These are phyloP conservation scores for Glaucopsyche alexis DNA, from an alignment of 2,888 invertebrate genomes.

Conservation along the genomic window DNA sequence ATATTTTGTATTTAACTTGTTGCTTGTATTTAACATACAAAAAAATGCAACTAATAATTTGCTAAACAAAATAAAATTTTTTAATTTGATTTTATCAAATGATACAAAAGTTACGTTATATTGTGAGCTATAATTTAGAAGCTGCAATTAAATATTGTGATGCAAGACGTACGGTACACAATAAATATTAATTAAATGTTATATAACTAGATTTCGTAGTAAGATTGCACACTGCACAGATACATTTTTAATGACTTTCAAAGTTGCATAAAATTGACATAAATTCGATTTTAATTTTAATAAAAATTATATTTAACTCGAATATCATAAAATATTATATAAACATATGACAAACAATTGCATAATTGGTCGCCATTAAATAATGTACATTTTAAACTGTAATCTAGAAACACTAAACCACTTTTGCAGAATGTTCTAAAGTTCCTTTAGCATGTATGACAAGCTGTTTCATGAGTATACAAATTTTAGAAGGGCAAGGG, in stretches of 20 bases:
- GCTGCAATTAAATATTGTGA: constrained; percentile 12
- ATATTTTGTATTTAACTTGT: too few species aligned
- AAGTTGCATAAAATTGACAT: not conserved
- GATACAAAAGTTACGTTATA: constrained; percentile 1
- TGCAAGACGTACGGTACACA: not conserved
- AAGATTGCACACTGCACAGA: not conserved
- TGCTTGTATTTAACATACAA: too few species aligned
- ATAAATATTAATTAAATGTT: not conserved
- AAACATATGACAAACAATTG: not conserved
- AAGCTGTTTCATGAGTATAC: too few species aligned
- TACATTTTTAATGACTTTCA: not conserved
- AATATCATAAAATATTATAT: not conserved
- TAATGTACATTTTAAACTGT: too few species aligned
- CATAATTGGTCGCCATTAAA: not conserved
- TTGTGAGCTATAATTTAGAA: not conserved
- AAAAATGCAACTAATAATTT: not conserved
- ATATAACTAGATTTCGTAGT: not conserved
- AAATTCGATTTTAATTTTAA: not conserved
- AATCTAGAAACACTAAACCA: too few species aligned
- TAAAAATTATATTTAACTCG: not conserved
- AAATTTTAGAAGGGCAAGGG: too few species aligned
- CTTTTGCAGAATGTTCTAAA: too few species aligned
- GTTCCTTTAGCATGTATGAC: too few species aligned
- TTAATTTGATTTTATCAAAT: too few species aligned
- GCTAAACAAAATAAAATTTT: not conserved